Evolutionary conservation across 2,888 invertebrate genomes (phyloP).

Genomic region (Andrena minutula): DNA sequence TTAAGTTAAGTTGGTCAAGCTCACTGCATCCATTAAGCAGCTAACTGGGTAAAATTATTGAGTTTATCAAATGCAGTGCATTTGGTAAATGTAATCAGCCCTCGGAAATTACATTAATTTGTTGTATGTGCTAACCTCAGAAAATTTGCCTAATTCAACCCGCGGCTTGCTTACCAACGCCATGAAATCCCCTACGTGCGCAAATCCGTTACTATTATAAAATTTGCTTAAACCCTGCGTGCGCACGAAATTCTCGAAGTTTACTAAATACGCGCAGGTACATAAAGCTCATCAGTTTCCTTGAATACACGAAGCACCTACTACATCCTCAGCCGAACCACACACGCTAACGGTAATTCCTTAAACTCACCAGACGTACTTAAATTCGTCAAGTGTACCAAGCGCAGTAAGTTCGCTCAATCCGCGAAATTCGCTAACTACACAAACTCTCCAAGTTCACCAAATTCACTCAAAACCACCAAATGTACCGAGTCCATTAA

Average conservation of each 20-base stretch:
- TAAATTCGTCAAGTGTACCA: not conserved
- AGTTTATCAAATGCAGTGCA: not conserved
- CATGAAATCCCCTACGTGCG: no score
- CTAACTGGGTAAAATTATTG: constrained; percentile 3
- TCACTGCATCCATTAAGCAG: not conserved
- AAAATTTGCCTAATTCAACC: not conserved
- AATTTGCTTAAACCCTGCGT: no score
- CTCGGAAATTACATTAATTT: not conserved
- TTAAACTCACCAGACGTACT: not conserved
- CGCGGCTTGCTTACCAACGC: no score
- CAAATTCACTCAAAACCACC: constrained; percentile 17
- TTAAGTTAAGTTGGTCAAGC: no score
- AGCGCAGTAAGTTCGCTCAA: constrained; percentile 18
- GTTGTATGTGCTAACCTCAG: not conserved
- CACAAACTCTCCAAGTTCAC: constrained; percentile 22
- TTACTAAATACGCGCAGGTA: no score
- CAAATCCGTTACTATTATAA: no score
- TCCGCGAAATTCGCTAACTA: constrained; percentile 13
- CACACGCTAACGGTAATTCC: not conserved
- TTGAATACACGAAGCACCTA: not conserved
- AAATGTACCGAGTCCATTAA: constrained; percentile 15
- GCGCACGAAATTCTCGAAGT: no score
- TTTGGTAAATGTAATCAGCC: not conserved
- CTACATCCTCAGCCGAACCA: not conserved
- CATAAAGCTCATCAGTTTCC: no score